phyloP scores from a whole-genome alignment of 2,888 invertebrate genomes.

The Dicycla oo region DNA sequence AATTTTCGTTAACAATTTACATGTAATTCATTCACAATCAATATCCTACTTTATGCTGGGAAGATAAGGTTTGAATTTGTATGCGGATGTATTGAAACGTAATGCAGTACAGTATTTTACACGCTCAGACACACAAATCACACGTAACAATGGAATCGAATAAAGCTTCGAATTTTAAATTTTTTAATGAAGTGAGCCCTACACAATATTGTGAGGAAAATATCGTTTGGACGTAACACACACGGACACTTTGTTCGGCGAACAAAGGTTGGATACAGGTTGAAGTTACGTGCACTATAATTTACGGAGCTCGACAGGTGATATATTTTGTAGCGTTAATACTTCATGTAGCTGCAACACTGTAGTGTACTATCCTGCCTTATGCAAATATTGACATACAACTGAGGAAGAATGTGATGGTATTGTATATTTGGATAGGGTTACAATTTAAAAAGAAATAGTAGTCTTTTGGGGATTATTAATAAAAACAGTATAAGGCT shows the following conservation, averaged over 20 bases:
- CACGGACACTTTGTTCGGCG: constrained; percentile 64
- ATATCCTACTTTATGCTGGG: constrained; percentile 65
- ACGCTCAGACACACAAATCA: constrained; percentile 87
- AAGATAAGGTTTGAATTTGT: constrained; percentile 70
- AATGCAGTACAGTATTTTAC: constrained; percentile 79
- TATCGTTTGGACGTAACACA: constrained; percentile 75
- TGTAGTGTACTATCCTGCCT: constrained; percentile 8
- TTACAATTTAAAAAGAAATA: not conserved
- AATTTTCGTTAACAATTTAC: constrained; percentile 70
- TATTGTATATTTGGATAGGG: not conserved
- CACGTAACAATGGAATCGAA: constrained; percentile 82
- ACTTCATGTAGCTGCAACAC: constrained; percentile 16
- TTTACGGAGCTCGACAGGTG: constrained; percentile 26
- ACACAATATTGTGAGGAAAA: constrained; percentile 85
- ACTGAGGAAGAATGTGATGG: not conserved
- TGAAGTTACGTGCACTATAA: constrained; percentile 37
- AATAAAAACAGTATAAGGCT: not conserved
- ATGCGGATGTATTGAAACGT: constrained; percentile 60
- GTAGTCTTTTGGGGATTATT: not conserved
- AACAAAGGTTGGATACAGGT: constrained; percentile 43
- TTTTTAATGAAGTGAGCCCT: constrained; percentile 88
- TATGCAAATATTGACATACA: constrained; percentile 14
- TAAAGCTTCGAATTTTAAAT: constrained; percentile 85
- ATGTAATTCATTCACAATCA: constrained; percentile 48
- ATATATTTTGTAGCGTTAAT: constrained; percentile 40